phyloP scores from a whole-genome alignment of 1,140 invertebrate species.

The Ceratosolen fusciceps region DNA sequence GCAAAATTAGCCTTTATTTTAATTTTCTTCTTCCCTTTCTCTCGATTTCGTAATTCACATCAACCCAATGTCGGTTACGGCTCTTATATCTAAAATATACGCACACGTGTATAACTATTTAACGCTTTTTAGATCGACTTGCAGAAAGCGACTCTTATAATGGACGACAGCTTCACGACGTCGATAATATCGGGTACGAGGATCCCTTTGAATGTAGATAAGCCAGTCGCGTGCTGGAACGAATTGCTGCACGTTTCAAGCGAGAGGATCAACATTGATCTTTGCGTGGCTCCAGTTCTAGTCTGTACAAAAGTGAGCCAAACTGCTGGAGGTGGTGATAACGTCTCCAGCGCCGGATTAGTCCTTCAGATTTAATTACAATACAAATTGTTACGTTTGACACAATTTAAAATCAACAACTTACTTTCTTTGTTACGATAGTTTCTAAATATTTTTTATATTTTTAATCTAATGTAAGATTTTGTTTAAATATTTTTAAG shows the following conservation, averaged over 20 bases:
- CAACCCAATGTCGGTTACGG: too few relatives aligned
- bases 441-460: neutral
- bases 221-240: slow-evolving; percentile 88
- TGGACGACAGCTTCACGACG: slow-evolving; percentile 89
- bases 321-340: slow-evolving; percentile 90
- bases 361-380: slow-evolving; percentile 78
- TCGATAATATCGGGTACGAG: slow-evolving; percentile 73
- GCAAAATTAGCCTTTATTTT: slow-evolving; percentile 36
- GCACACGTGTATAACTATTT: too few relatives aligned
- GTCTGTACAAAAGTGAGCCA: slow-evolving; percentile 87
- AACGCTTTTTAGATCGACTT: slow-evolving; percentile 77
- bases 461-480: neutral
- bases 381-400: slow-evolving; percentile 1
- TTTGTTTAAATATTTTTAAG: neutral
- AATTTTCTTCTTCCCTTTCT: too few relatives aligned
- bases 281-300: slow-evolving; percentile 88
- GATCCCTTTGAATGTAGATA: slow-evolving; percentile 77
- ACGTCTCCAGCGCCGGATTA: slow-evolving; percentile 88
- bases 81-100: too few relatives aligned
- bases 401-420: neutral
- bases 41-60: too few relatives aligned
- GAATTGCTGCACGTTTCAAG: slow-evolving; percentile 73
- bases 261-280: slow-evolving; percentile 74
- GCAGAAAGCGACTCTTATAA: slow-evolving; percentile 79
- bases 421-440: neutral